Percentiles rank a stretch among this genome's conserved stretches.
These are phyloP conservation scores for Melopsittacus undulatus DNA, from an alignment of 2,797 vertebrate genomes.

Conservation along the genomic window DNA sequence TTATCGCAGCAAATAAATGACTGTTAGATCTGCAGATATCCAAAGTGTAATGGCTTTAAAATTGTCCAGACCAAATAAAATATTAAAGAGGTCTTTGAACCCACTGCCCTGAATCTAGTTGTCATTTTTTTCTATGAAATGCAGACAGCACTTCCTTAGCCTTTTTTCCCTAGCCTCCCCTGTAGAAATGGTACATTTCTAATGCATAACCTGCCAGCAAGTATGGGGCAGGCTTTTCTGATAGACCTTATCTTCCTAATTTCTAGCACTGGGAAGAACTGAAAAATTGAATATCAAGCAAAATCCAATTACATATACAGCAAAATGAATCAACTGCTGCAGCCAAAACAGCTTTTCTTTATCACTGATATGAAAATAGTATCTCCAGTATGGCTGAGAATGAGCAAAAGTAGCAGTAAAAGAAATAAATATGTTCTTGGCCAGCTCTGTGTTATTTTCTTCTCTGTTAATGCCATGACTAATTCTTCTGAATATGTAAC, in stretches of 20 bases:
- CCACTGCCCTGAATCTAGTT: neutral
- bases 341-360: neutral
- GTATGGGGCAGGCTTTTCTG: neutral
- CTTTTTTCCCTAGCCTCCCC: neutral
- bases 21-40: neutral
- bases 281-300: neutral
- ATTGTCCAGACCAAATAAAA: neutral
- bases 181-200: neutral
- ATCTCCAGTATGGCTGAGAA: neutral
- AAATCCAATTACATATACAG: neutral
- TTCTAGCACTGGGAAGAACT: neutral
- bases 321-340: neutral
- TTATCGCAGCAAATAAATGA: neutral
- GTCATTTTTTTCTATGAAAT: neutral
- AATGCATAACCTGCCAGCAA: neutral
- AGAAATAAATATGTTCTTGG: neutral
- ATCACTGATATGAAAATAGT: neutral
- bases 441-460: neutral
- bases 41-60: constrained; percentile 21
- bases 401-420: neutral
- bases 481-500: neutral
- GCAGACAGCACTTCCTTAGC: neutral
- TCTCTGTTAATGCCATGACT: neutral
- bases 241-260: neutral
- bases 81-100: constrained; percentile 19